Evolutionary conservation across 2,888 invertebrate genomes (phyloP), one percentile per base, ranked within the genome.

Genomic region (Morpho achilles): DNA sequence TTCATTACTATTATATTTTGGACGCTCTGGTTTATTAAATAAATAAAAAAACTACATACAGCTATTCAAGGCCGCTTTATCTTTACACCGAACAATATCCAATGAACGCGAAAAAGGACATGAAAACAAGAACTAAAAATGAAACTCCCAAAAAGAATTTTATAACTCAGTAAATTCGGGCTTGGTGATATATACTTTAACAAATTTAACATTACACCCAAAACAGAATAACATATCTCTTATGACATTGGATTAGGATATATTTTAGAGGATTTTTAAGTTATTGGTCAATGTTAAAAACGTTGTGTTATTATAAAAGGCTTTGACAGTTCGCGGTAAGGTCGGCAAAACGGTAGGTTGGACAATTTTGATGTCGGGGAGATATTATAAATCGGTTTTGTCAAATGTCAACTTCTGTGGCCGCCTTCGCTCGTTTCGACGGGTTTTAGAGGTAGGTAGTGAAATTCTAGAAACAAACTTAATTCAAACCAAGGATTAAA

Each of bases 341-440:
- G 79, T 80, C 81, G 75, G 76, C 79, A 75, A 80, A 82, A 88
- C 88, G 89, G 89, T 89, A 87, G 87, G 77, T 76, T 85, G 86
- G 76, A 76, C 83, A 80, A 87, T 87, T 86, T 88, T 64, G 89
- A 90, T 90, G 77, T 73, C 69, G 73, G 67, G 56, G 56, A 71
- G 89, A 89, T 89, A 84, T 73, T 73, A 69, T 69, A 71, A 76
- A 77, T 77, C 79, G 80, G 86, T 88, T 88, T 89, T 88, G 88
- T 89, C 88, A 87, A 87, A 87, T 88, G 87, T 89, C 89, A 87
- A 90, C 88, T 86, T 82, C 83, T 87, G 83, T 82, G 83, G 84
- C 78, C 82, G 82, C 80, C 76, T 73, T 74, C 69, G 77, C 77
- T 77, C 70, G 62, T 65, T 75, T 69, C 69, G 58, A 56, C 56